These are phyloP conservation scores for Stenopsyche tienmushanensis DNA, from an alignment of 1,140 invertebrate genomes.

Conservation along the genomic window DNA sequence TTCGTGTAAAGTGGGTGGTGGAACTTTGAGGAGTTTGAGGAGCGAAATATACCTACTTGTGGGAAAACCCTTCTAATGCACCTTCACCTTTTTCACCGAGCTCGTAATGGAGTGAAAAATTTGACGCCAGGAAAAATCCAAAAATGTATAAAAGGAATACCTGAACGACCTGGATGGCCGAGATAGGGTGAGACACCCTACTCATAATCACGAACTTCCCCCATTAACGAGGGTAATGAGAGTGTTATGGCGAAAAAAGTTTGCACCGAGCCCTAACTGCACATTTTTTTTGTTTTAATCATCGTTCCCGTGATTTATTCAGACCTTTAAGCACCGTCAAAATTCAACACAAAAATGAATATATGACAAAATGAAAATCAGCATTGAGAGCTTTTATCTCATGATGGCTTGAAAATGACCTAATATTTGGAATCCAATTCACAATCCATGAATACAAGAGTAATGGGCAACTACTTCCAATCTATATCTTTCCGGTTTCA, in stretches of 20 bases:
- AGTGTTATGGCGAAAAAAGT: slow-evolving; percentile 3
- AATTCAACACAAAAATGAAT: too few relatives aligned
- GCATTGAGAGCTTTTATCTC: too few relatives aligned
- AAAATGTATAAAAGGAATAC: slow-evolving; percentile 3
- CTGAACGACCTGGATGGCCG: background rate
- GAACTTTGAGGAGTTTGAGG: too few relatives aligned
- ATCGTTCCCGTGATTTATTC: too few relatives aligned
- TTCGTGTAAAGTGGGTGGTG: too few relatives aligned
- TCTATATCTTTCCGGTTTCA: background rate
- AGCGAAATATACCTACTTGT: too few relatives aligned
- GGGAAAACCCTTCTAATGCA: too few relatives aligned
- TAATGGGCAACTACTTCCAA: background rate
- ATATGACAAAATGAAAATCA: too few relatives aligned
- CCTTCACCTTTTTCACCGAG: background rate
- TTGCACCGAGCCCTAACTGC: background rate
- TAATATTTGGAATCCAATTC: background rate
- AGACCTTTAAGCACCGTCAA: too few relatives aligned
- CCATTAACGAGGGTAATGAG: slow-evolving; percentile 16
- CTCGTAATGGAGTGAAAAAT: slow-evolving; percentile 20
- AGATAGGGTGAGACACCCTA: background rate
- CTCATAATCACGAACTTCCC: background rate
- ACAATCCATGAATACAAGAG: background rate
- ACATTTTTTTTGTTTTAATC: too few relatives aligned
- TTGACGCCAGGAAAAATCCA: slow-evolving; percentile 9
- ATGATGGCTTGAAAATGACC: too few relatives aligned